These are phyloP conservation scores for Danio aesculapii DNA, from an alignment of 2,797 vertebrate genomes.

Conservation along the genomic window DNA sequence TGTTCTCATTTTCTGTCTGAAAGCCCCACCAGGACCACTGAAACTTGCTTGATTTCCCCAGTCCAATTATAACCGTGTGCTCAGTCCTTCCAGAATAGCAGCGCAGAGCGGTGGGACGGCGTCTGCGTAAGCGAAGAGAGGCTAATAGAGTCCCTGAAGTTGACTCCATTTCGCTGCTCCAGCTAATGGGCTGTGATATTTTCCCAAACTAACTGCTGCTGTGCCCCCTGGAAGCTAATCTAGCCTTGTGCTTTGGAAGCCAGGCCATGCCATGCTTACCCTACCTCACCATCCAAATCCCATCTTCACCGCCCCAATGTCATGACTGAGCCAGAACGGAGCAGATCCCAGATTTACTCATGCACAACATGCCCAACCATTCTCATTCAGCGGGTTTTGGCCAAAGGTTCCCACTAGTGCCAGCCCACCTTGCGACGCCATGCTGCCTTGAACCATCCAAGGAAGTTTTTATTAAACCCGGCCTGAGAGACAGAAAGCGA, in stretches of 20 bases:
- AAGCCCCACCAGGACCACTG: slow-evolving; percentile 85
- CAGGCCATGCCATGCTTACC: slow-evolving; percentile 48
- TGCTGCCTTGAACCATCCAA: slow-evolving; percentile 74
- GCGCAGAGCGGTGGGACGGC: slow-evolving; percentile 83
- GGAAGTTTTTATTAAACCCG: slow-evolving; percentile 78
- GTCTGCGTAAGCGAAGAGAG: slow-evolving; percentile 88
- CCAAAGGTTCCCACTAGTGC: slow-evolving; percentile 64
- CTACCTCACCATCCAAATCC: slow-evolving; percentile 41
- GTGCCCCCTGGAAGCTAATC: slow-evolving; percentile 82
- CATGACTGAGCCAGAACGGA: slow-evolving; percentile 10
- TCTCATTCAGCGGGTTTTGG: slow-evolving; percentile 77
- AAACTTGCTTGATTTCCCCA: slow-evolving; percentile 95
- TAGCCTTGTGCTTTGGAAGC: slow-evolving; percentile 73
- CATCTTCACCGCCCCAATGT: slow-evolving; percentile 17
- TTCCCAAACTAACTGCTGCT: slow-evolving; percentile 87
- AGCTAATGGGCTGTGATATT: slow-evolving; percentile 95
- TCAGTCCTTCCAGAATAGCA: slow-evolving; percentile 88
- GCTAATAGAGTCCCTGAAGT: slow-evolving; percentile 96
- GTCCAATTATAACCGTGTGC: slow-evolving; percentile 93
- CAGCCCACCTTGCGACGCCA: slow-evolving; percentile 67
- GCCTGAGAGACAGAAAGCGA: slow-evolving; percentile 66
- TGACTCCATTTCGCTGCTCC: slow-evolving; percentile 92
- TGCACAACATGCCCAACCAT: slow-evolving; percentile 60
- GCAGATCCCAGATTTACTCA: slow-evolving; percentile 58
- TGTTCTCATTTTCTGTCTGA: slow-evolving; percentile 79